Conservation (phyloP, 2,797 vertebrate genomes). For the Enteromius argenteus region DNA sequence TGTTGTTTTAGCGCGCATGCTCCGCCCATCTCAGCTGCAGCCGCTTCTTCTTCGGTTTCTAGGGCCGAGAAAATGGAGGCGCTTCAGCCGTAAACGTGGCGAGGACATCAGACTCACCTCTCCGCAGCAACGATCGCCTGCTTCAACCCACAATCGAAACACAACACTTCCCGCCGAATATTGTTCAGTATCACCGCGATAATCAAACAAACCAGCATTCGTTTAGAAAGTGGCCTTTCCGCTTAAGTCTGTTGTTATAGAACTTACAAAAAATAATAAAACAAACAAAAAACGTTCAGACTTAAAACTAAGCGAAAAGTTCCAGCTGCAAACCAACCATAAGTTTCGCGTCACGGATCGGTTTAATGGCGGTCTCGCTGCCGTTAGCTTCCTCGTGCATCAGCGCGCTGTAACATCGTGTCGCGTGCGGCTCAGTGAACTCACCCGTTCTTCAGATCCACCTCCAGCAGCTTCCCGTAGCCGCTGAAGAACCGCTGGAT, state of each 20-base stretch:
- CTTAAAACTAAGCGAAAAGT: background rate
- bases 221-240: no score
- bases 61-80: constrained; percentile 22
- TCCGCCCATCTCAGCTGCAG: no score
- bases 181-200: rapidly evolving
- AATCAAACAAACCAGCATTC: background rate
- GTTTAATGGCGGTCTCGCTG: background rate
- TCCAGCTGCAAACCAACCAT: background rate
- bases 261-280: no score
- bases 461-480: constrained; percentile 92
- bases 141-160: background rate
- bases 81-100: constrained; percentile 16
- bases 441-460: constrained; percentile 95
- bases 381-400: background rate
- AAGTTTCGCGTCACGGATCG: rapidly evolving
- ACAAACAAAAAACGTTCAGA: background rate
- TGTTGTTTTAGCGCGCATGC: no score
- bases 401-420: background rate
- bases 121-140: background rate
- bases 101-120: background rate
- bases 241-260: background rate
- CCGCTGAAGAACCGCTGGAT: constrained; percentile 93
- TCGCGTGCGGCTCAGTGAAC: background rate
- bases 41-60: background rate
- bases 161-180: background rate